Base-by-base conservation (phyloP, 2,888 invertebrate genomes). In the Lysandra coridon region DNA sequence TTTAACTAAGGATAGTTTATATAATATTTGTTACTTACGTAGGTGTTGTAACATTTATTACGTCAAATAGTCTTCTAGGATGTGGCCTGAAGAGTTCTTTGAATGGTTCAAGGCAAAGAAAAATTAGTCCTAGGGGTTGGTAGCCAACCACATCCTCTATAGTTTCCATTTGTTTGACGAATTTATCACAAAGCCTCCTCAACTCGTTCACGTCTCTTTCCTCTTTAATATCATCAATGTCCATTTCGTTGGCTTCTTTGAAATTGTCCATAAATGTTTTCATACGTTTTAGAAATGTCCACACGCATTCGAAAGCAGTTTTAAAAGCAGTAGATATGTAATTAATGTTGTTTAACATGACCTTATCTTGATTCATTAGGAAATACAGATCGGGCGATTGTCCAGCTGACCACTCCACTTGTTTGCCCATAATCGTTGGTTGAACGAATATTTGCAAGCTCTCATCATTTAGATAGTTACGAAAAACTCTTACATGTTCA, bases 371-470 rank as follows among this genome's bases (percentile, higher is more conserved):
- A 79, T 96, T 95, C 86, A 98, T 93, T 78, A 98, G 95, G 84
- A 96, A 96, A 69, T 95, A 92, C 57, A 98, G 90, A 81, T 96
- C 96, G 0, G 98, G 98, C 0, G 98, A 96, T 49, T 95, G 94
- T 1, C 97, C 97, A 79, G 97, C 97, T 0, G 97, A 96, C 87
- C 97, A 96, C 73, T 97, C 97, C 83, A 98, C 97, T 85, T 96
- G 96, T 85, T 97, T 97, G 30, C 97, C 97, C 95, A 98, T 98
- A 81, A 98, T 97, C 30, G 97, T 96, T 0, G 98, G 98, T 96
- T 97, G 96, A 3, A 97, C 97, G 85, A 98, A 98, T 78, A 96
- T 95, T 84, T 96, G 95, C 84, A 97, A 96, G 37, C 95, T 89
- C 1, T 95, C 92, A 84, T 98, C 98, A 64, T 96, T 96, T 0